Evolutionary conservation across 2,888 invertebrate genomes (phyloP), one percentile per base, ranked within the genome.

Genomic region (Xestoiulus laeticollis): DNA sequence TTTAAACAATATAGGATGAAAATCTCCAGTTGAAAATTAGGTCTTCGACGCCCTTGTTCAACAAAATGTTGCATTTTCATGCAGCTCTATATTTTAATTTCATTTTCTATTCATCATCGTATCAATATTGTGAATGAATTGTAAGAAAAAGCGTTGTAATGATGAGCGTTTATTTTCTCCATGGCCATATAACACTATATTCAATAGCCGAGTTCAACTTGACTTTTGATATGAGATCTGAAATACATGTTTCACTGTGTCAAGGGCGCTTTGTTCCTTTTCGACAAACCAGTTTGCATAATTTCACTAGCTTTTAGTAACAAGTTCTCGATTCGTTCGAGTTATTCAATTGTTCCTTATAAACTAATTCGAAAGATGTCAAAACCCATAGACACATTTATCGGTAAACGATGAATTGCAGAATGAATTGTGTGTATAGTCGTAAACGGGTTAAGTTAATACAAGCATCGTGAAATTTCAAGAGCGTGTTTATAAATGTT

Each of bases 331-430:
- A 78, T 78, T 78, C 78, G 26, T 78, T 1, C 26, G 12, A 78
- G 22, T 4, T 53, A 53, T 19, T 19, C 53, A 53, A 10, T 68
- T n/a, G 78, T 78, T 30, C 30, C 4, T 22, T 78, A 30, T 78
- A n/a, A n/a, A 78, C 78, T 48, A 12, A 12, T 78, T 68, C 0
- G 78, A 78, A 78, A 14, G 16, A 78, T 30, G 30, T 78, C 78
- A 30, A 78, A 78, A 78, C 78, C 78, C 26, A 78, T 78, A 78
- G 30, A 78, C 78, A 78, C 78, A 78, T 78, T 78, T 78, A 4
- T 30, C 30, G 78, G 78, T 78, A 30, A 78, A 30, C 16, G 78
- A 78, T 78, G 78, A 78, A 78, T 78, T 78, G 78, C 78, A 78
- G 5, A 78, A 22, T 30, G 14, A 30, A 22, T 78, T 78, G 26